Base-by-base conservation (phyloP, 2,797 vertebrate species). In the Sphenopsis melanotis region DNA sequence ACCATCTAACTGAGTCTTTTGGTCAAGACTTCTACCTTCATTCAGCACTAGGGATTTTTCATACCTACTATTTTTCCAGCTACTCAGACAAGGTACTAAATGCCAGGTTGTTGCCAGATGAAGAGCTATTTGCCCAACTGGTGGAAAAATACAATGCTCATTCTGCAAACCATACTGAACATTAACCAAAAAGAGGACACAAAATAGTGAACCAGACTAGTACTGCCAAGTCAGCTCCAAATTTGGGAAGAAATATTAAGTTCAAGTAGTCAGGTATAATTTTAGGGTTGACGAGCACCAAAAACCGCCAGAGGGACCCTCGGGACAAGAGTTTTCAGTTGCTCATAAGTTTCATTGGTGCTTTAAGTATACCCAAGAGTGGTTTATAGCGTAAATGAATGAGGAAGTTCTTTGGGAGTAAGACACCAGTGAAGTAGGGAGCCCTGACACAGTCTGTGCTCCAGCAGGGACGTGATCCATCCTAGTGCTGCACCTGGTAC, bases 211-310 rank as follows among this genome's bases (percentile, higher is more conserved):
- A 36, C 30, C 41, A 63, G 30, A 49, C 14, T 36, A 22, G 30
- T 47, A 41, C 2, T 19, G 12, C 36, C 24, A 69, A 41, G 11
- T 69, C 41, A 70, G 21, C 10, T 63, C 30, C 74, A 63, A 41
- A 55, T 70, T 41, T 47, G 41, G 47, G 56, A 63, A 47, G 17
- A 41, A 78, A 55, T 14, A 41, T 21, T 1, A 26, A 41, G 20
- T 61, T 77, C 34, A 47, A 49, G 36, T 0, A 0, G 6, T 34
- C 21, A 55, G 18, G 34, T 63, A 22, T 12, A 55, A 15, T 34
- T 55, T 78, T 13, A 14, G 26, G 5, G 12, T 18, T 2, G 2
- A 49, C 3, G 0, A 55, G 15, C 3, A 47, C 15, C 15, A 56
- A 70, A 21, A 12, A 63, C 64, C 49, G 47, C 41, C 64, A 61